A percentile compares a stretch with the other conserved stretches of the same genome.
phyloP scores from a whole-genome alignment of 1,140 invertebrate genomes.

The Eubasilissa regina region DNA sequence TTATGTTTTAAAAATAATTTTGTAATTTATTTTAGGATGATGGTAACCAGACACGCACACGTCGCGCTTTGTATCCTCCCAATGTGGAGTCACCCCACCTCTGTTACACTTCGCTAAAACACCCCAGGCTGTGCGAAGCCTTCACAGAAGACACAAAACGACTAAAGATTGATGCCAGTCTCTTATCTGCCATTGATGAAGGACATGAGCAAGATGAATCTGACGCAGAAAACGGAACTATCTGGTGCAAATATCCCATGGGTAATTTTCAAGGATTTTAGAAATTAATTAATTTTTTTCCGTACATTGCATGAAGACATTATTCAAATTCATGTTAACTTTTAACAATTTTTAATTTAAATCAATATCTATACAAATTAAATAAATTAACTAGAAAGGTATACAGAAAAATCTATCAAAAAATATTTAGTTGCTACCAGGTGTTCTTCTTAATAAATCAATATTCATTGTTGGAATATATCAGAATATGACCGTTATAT shows the following conservation, averaged over 20 bases:
- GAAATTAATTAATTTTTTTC: not conserved
- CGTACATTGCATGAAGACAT: no score
- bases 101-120: constrained; percentile 69
- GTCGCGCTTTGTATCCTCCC: constrained; percentile 9
- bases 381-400: no score
- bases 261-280: constrained; percentile 59
- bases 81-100: constrained; percentile 73
- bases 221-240: constrained; percentile 60
- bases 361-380: no score
- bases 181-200: constrained; percentile 67
- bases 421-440: no score
- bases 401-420: no score
- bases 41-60: constrained; percentile 6
- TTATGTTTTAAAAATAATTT: no score
- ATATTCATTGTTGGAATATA: no score
- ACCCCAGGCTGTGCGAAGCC: constrained; percentile 70
- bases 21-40: constrained; percentile 39
- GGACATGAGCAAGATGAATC: constrained; percentile 64
- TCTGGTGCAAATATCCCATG: constrained; percentile 75
- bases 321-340: no score
- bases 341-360: no score
- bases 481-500: no score
- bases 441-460: no score
- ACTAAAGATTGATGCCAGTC: constrained; percentile 67
- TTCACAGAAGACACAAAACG: constrained; percentile 70